Evolutionary conservation across 2,113 vertebrate species (phyloP).

Genomic region (Monarcha castaneiventris): DNA sequence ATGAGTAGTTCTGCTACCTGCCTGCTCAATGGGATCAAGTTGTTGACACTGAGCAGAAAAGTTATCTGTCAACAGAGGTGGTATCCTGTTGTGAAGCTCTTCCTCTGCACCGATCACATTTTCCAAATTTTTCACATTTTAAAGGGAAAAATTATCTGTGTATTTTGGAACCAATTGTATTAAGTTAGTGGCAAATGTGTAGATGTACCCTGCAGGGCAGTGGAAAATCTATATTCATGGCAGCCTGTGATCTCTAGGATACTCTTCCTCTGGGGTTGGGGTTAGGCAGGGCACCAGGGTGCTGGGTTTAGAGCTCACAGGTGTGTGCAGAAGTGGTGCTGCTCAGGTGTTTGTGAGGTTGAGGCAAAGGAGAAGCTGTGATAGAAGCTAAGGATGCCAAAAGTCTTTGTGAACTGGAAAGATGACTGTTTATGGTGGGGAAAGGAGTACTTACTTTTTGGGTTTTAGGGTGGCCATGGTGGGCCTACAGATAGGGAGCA

Average conservation of each 20-base stretch:
- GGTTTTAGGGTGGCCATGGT: background rate
- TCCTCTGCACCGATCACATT: rapidly evolving
- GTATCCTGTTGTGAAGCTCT: background rate
- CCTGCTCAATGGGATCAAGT: background rate
- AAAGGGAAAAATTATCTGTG: background rate
- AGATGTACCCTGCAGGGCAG: background rate
- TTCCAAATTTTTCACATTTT: background rate
- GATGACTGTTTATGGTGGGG: background rate
- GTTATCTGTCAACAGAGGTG: background rate
- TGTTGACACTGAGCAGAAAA: background rate
- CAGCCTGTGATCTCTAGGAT: background rate
- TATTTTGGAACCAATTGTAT: background rate
- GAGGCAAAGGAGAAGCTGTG: background rate
- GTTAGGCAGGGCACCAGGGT: background rate
- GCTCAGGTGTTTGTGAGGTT: background rate
- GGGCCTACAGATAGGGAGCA: background rate
- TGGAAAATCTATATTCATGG: background rate
- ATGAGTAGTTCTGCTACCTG: background rate
- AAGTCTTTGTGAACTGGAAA: background rate
- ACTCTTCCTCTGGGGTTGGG: background rate
- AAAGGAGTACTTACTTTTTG: background rate
- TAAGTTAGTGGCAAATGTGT: background rate
- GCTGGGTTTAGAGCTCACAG: background rate
- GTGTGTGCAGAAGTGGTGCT: background rate
- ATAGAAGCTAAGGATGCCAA: background rate